phyloP scores from a whole-genome alignment of 2,797 vertebrate species.

The Molossus alvarezi region DNA sequence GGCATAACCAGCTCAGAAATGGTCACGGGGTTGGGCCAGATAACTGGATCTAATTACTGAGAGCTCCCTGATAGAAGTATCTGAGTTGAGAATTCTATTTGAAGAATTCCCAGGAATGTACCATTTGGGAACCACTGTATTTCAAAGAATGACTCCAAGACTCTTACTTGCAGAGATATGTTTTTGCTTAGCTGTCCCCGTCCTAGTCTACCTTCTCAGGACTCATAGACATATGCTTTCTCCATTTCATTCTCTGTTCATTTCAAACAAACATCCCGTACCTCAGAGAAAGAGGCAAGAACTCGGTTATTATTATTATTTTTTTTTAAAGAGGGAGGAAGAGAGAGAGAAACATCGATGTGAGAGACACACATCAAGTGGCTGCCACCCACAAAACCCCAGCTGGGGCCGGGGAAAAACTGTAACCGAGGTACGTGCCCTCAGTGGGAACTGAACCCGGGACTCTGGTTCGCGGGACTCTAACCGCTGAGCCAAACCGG shows the following conservation, averaged over 20 bases:
- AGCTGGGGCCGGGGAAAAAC: too few species aligned
- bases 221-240: not conserved
- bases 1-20: slow-evolving; percentile 75
- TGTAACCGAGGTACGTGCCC: too few species aligned
- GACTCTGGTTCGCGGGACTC: too few species aligned
- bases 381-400: too few species aligned
- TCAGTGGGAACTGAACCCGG: too few species aligned
- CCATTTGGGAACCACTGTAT: not conserved
- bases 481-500: too few species aligned
- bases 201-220: not conserved
- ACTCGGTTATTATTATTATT: slow-evolving; percentile 2
- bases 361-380: too few species aligned
- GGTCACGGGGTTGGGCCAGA: slow-evolving; percentile 74
- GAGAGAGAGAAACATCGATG: too few species aligned
- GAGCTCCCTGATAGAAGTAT: slow-evolving; percentile 60
- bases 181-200: not conserved
- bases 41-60: slow-evolving; percentile 76
- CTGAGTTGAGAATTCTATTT: slow-evolving; percentile 77
- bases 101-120: slow-evolving; percentile 42
- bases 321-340: too few species aligned
- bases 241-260: slow-evolving; percentile 20
- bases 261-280: slow-evolving; percentile 26
- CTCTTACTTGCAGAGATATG: not conserved
- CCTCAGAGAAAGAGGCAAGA: slow-evolving; percentile 13
- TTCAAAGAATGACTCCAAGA: slow-evolving; percentile 21